phyloP scores from a whole-genome alignment of 2,888 invertebrate genomes.

The Ormyrus labotus region DNA sequence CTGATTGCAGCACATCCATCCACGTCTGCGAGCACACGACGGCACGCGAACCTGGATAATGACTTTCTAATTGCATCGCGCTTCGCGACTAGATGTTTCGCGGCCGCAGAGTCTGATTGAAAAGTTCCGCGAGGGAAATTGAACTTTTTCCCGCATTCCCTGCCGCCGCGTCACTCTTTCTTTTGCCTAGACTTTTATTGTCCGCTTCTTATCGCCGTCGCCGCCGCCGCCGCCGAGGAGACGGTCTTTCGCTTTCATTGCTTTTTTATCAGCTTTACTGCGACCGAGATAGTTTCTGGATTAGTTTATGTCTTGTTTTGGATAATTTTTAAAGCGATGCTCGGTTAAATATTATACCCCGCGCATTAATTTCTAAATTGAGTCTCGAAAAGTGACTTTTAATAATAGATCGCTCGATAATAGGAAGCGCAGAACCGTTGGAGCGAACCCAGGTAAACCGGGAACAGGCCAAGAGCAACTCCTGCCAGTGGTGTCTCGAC shows the following conservation, averaged over 20 bases:
- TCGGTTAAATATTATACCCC: not conserved
- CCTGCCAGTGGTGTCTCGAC: conserved; percentile 14
- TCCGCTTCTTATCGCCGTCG: conserved; percentile 35
- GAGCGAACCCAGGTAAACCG: conserved; percentile 37
- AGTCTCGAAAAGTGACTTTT: too few species aligned
- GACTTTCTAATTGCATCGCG: conserved; percentile 68
- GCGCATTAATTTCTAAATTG: too few species aligned
- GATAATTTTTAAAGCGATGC: not conserved
- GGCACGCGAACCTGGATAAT: conserved; percentile 65
- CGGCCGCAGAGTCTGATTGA: conserved; percentile 37
- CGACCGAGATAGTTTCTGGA: conserved; percentile 7
- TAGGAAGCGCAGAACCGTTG: not conserved
- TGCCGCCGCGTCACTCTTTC: not conserved
- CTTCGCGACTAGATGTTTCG: conserved; percentile 35
- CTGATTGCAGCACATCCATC: conserved; percentile 67
- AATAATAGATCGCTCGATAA: too few species aligned
- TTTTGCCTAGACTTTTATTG: not conserved
- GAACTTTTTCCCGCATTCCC: not conserved
- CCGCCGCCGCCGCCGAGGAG: not conserved
- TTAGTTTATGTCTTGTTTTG: conserved; percentile 5
- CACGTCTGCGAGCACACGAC: conserved; percentile 54
- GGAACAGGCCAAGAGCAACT: not conserved
- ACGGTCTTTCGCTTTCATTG: conserved; percentile 11
- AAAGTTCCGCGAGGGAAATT: conserved; percentile 20
- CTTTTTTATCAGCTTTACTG: conserved; percentile 11